Base-by-base conservation (phyloP, 2,888 invertebrate species). In the Cantharis nigra region DNA sequence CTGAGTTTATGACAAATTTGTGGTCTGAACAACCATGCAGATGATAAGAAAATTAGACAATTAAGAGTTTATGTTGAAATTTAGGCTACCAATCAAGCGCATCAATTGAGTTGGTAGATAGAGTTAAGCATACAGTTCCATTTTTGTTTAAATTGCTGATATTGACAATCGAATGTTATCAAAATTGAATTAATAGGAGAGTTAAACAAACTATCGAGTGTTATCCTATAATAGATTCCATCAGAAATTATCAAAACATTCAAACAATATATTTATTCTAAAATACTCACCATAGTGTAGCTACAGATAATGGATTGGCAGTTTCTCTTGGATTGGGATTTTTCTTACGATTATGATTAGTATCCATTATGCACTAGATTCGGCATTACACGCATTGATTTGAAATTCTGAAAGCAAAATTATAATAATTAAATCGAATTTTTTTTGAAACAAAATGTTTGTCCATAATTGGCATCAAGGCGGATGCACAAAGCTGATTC, bases 221-320 rank as follows among this genome's bases (percentile, higher is more conserved):
- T n/a, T n/a, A 0, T 5, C 49, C 28, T 10, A 30, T 26, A 30
- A 4, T 49, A 7, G n/a, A n/a, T 49, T n/a, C 49, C n/a, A 49
- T n/a, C n/a, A n/a, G n/a, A n/a, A 49, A n/a, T 49, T 33, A 23
- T 23, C 23, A 23, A 33, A 11, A 33, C 4, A 33, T 33, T 33
- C 2, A 23, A 4, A 23, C 23, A 30, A 30, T 11, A 30, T 13
- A 30, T 33, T 13, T 33, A 13, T 13, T 33, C 13, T 9, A 49
- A n/a, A 62, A 62, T 11, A 90, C 92, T 91, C 90, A 94, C 94
- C 91, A 90, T 88, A 93, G 93, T 75, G 93, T 92, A 70, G 92
- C 86, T n/a, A 92, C 90, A 28, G 94, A 93, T 49, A 94, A 82
- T n/a, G 91, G 90, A 85, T 93, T 93, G 16, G 93, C 92, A 82